Evolutionary conservation across 2,113 vertebrate genomes (phyloP).

Genomic region (Condylura cristata): DNA sequence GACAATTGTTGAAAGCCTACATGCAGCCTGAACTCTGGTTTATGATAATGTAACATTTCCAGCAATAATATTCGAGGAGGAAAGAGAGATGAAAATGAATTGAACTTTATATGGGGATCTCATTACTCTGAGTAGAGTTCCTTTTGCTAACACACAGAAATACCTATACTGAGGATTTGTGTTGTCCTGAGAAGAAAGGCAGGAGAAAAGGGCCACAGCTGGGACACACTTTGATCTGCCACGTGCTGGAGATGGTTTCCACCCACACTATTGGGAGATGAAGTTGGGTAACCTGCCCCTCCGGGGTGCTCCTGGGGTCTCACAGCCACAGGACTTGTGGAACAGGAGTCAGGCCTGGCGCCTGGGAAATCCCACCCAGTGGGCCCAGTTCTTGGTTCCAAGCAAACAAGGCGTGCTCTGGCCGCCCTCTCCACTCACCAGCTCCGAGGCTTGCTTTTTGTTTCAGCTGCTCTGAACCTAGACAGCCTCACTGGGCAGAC

Average conservation of each 20-base stretch:
- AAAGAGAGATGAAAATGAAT: conserved; percentile 50
- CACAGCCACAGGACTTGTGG: not conserved
- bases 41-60: conserved; percentile 64
- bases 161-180: not conserved
- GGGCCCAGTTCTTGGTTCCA: not conserved
- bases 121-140: not conserved
- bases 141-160: conserved; percentile 36
- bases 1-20: not conserved
- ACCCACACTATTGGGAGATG: not conserved
- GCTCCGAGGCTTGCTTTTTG: not conserved
- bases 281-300: not conserved
- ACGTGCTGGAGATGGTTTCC: not conserved
- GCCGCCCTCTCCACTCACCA: not conserved
- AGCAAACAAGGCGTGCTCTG: not conserved
- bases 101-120: conserved; percentile 44
- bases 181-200: not conserved
- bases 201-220: not conserved
- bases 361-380: not conserved
- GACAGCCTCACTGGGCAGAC: not conserved
- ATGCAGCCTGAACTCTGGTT: conserved; percentile 30
- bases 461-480: not conserved
- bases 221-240: not conserved
- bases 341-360: not conserved
- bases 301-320: not conserved
- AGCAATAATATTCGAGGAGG: conserved; percentile 27